These are phyloP conservation scores for Cheilosia vernalis DNA, from an alignment of 2,888 invertebrate species.

Conservation along the genomic window DNA sequence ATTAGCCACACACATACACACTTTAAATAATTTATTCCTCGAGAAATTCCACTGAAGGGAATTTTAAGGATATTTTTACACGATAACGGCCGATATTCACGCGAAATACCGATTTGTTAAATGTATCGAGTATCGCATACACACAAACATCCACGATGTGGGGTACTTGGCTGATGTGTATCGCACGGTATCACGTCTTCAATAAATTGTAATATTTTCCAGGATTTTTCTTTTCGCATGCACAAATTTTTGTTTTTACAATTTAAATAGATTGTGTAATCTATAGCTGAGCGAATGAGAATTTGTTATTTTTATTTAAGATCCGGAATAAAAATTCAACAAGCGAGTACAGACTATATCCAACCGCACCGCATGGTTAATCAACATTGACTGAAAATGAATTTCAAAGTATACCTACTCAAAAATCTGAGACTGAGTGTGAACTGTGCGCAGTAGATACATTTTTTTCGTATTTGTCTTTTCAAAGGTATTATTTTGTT, in stretches of 20 bases:
- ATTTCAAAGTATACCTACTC: constrained; percentile 75
- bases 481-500: constrained; percentile 7
- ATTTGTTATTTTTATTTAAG: constrained; percentile 17
- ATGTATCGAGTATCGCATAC: constrained; percentile 60
- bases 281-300: constrained; percentile 28
- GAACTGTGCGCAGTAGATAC: constrained; percentile 71
- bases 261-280: constrained; percentile 49
- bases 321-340: constrained; percentile 75
- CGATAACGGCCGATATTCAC: constrained; percentile 73
- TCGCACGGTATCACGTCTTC: constrained; percentile 35
- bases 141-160: constrained; percentile 44
- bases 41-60: constrained; percentile 57
- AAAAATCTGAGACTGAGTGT: constrained; percentile 73
- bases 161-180: constrained; percentile 17
- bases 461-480: constrained; percentile 52
- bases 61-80: constrained; percentile 71
- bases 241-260: constrained; percentile 14
- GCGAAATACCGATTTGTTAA: constrained; percentile 72
- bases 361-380: constrained; percentile 82
- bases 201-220: constrained; percentile 6
- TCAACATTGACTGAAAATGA: constrained; percentile 81
- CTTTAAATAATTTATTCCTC: constrained; percentile 63
- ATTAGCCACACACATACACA: constrained; percentile 30
- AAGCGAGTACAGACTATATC: constrained; percentile 76
- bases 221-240: constrained; percentile 11